A percentile compares a stretch with the other conserved stretches of the same genome.
Conservation (phyloP, 2,113 vertebrate species). For the Opisthocomus hoazin region DNA sequence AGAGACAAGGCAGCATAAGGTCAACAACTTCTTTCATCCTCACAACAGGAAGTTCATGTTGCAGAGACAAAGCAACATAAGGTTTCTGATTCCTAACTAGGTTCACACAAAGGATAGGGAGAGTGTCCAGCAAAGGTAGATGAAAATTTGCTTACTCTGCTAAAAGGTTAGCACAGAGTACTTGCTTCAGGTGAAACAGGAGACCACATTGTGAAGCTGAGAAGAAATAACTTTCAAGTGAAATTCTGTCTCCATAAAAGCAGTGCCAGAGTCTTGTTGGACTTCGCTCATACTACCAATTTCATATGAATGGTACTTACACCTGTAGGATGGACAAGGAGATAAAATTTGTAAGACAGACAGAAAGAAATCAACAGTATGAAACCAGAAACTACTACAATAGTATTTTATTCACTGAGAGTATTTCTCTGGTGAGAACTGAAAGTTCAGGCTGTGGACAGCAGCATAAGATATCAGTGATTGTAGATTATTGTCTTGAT, state of each 20-base stretch:
- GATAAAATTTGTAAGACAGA: neutral
- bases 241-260: neutral
- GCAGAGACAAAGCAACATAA: neutral
- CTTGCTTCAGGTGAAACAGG: neutral
- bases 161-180: neutral
- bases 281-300: neutral
- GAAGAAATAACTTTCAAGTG: neutral
- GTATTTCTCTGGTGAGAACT: neutral
- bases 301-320: neutral
- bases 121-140: neutral
- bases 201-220: neutral
- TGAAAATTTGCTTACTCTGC: neutral
- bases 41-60: fast-evolving
- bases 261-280: neutral
- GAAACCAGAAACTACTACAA: neutral
- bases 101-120: neutral
- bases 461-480: neutral
- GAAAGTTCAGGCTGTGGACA: neutral
- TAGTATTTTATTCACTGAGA: neutral
- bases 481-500: neutral
- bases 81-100: neutral
- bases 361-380: neutral
- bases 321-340: neutral
- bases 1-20: neutral
- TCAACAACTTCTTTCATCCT: neutral